A percentile compares a stretch with the other conserved stretches of the same genome.
Evolutionary conservation across 2,113 vertebrate genomes (phyloP).

Genomic region (Megaceryle torquata): DNA sequence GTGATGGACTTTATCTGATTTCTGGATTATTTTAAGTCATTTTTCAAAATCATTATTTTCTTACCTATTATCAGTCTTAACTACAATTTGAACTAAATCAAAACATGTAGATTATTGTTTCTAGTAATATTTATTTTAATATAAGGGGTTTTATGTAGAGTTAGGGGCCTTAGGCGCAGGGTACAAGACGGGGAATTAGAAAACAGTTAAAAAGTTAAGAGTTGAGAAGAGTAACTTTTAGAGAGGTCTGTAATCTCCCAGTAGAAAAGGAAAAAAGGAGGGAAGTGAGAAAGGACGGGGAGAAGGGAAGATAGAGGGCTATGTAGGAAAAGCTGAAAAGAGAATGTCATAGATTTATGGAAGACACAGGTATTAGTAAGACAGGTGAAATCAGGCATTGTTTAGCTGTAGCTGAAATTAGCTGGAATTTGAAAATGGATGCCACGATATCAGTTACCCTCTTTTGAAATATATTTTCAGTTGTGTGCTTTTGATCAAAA

Average conservation of each 20-base stretch:
- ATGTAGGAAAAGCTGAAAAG: neutral
- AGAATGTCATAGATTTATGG: neutral
- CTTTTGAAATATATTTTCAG: neutral
- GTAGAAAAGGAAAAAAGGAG: neutral
- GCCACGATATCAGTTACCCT: neutral
- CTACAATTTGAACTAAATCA: neutral
- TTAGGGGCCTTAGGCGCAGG: fast-evolving
- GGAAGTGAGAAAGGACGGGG: neutral
- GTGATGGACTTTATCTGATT: neutral
- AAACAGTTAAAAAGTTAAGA: neutral
- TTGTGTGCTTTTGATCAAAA: neutral
- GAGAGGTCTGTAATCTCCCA: neutral
- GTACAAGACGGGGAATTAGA: neutral
- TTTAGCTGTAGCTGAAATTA: neutral
- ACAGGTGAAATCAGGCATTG: neutral
- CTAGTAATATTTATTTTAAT: neutral
- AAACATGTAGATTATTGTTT: neutral
- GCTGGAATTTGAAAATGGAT: neutral
- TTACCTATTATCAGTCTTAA: neutral
- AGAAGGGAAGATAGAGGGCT: fast-evolving
- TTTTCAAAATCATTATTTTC: neutral
- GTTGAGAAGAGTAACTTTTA: neutral
- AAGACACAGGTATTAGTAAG: neutral
- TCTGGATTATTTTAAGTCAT: neutral
- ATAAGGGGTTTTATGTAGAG: neutral